Evolutionary conservation across 1,140 invertebrate genomes (phyloP), one percentile per base, ranked within the genome.

Genomic region (Goniozus legneri): DNA sequence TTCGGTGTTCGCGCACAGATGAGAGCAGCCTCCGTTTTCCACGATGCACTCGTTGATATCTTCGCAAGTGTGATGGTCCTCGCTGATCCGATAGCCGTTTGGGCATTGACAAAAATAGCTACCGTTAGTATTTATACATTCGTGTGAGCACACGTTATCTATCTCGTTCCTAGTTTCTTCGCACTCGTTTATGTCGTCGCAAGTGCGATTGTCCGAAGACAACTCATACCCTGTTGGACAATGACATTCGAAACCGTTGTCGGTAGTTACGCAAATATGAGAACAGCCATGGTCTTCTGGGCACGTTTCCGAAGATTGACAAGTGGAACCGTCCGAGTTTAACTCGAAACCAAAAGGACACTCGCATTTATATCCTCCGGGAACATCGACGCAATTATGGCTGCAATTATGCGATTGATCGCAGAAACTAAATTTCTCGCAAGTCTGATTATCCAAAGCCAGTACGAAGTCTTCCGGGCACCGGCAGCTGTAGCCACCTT

Each of bases 371-470:
- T 27, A 27, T 6, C 4, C 83, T 84, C 19, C 69, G 72, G 49
- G 72, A 81, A 18, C 76, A 0, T 71, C 75, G 32, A 70, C 73
- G 47, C 79, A 82, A 3, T 63, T 63, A 14, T 77, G 75, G 22
- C 73, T 74, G 48, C 77, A 75, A 38, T 75, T 77, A 21, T 79
- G 84, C 7, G 71, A 65, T 54, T 79, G 75, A 7, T 75, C 69
- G 2, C 64, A 58, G 65, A 88, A 90, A 65, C 89, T 87, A 59
- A 90, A 79, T 1, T 89, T 79, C 67, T 82, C 79, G 54, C 77
- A 83, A 19, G 65, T 65, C 45, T 44, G 50, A 15, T 65, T 67
- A 50, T 80, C 75, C 3, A 56, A 42, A 12, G 65, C 62, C 19
- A 84, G 59, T 12, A 75, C 54, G 34, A 65, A 72, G 0, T 78